Percentiles rank a stretch among this genome's conserved stretches.
Conservation (phyloP, 1,140 invertebrate genomes). For the Listronotus oregonensis region DNA sequence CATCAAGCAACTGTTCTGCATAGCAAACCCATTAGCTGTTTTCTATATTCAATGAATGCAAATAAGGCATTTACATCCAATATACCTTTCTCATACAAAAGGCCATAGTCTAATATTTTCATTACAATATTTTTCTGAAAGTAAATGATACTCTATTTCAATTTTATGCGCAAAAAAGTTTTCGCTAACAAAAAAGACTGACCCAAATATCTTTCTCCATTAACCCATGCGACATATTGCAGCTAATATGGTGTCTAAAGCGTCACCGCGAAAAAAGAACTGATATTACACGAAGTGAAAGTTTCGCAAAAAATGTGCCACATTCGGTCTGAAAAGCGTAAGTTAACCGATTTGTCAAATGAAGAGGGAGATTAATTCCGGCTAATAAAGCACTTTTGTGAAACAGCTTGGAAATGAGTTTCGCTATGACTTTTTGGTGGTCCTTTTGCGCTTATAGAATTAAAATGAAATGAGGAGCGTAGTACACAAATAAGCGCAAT, state of each 20-base stretch:
- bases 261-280: slow-evolving; percentile 2
- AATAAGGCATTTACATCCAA: too few species aligned
- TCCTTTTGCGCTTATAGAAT: background rate
- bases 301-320: slow-evolving; percentile 2
- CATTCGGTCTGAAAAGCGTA: slow-evolving; percentile 14
- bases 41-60: too few species aligned
- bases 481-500: too few species aligned
- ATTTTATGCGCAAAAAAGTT: background rate
- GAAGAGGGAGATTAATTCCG: slow-evolving; percentile 16
- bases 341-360: slow-evolving; percentile 17
- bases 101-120: too few species aligned
- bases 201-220: slow-evolving; percentile 12
- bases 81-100: too few species aligned
- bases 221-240: slow-evolving; percentile 6
- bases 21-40: too few species aligned
- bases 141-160: too few species aligned
- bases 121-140: too few species aligned
- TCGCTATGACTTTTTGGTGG: slow-evolving; percentile 5
- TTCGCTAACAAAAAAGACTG: background rate
- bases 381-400: slow-evolving; percentile 17
- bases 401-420: slow-evolving; percentile 10
- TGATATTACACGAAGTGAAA: slow-evolving; percentile 6
- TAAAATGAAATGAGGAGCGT: background rate
- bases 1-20: too few species aligned
- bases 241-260: slow-evolving; percentile 13